Percentiles rank a stretch among this genome's conserved stretches.
Conservation (phyloP, 2,888 invertebrate genomes). For the Zaprionus bogoriensis region DNA sequence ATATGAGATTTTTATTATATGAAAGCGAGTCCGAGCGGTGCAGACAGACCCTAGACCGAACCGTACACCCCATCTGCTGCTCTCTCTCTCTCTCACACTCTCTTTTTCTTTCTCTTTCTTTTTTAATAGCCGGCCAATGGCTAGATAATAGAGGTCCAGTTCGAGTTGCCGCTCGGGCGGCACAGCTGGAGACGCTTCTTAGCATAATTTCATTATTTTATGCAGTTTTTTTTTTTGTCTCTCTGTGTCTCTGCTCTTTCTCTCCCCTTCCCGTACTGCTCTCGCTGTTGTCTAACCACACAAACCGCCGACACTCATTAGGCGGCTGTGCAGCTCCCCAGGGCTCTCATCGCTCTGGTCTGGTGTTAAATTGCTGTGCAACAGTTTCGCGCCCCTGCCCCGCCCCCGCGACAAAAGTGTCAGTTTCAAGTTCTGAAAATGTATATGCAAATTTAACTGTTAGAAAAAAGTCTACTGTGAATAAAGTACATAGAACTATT, state of each 20-base stretch:
- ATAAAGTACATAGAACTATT: no score
- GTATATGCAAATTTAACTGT: conserved; percentile 30
- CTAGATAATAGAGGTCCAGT: conserved; percentile 68
- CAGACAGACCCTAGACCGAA: background rate
- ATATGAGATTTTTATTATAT: conserved; percentile 79
- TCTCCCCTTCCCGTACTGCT: background rate
- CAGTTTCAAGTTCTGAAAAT: conserved; percentile 4
- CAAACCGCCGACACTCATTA: conserved; percentile 74
- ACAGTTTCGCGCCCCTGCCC: background rate
- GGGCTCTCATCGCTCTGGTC: conserved; percentile 22
- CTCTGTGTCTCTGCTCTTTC: background rate
- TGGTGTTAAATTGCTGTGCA: conserved; percentile 44
- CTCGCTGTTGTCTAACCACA: conserved; percentile 38
- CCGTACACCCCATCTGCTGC: no score
- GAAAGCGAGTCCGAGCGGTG: background rate
- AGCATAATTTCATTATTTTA: conserved; percentile 71
- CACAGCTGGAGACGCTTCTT: conserved; percentile 37
- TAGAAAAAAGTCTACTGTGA: no score
- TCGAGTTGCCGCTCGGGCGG: conserved; percentile 1
- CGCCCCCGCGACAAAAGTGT: background rate
- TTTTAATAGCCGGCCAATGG: conserved; percentile 67
- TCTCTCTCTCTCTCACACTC: background rate
- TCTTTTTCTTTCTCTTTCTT: background rate
- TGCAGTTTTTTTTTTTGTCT: conserved; percentile 34
- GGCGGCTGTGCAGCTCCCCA: conserved; percentile 43